A percentile compares a stretch with the other conserved stretches of the same genome.
Evolutionary conservation across 2,797 vertebrate genomes (phyloP).

Genomic region (Lepilemur ruficaudatus): DNA sequence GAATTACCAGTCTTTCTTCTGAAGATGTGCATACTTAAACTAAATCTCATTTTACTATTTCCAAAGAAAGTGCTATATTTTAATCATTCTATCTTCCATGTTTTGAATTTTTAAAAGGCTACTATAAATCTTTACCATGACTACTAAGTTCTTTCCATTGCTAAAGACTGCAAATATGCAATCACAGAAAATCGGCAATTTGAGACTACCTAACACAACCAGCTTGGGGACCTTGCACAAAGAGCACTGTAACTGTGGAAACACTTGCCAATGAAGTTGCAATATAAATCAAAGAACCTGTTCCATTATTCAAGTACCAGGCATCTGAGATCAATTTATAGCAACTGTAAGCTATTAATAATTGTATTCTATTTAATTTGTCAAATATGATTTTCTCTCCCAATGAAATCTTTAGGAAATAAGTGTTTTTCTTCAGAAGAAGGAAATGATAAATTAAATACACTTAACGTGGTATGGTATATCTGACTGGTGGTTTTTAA

Average conservation of each 20-base stretch:
- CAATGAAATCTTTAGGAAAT: conserved; percentile 79
- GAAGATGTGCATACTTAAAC: conserved; percentile 45
- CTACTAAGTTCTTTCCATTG: background rate
- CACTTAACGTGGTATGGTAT: conserved; percentile 49
- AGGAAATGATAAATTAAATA: conserved; percentile 65
- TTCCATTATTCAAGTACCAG: conserved; percentile 35
- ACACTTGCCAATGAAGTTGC: conserved; percentile 36
- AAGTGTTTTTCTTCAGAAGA: conserved; percentile 68
- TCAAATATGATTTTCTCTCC: conserved; percentile 70
- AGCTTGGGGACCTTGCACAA: conserved; percentile 45
- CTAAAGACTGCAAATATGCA: conserved; percentile 20
- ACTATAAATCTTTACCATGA: background rate
- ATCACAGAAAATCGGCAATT: background rate
- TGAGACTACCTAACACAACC: conserved; percentile 18
- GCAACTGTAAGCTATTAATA: conserved; percentile 61
- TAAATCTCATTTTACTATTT: conserved; percentile 49
- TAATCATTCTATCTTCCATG: conserved; percentile 45
- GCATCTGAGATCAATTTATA: conserved; percentile 54
- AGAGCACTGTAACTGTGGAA: conserved; percentile 73
- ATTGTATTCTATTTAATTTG: conserved; percentile 75
- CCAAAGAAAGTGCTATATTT: conserved; percentile 26
- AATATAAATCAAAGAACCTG: conserved; percentile 49
- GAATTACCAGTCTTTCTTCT: conserved; percentile 51
- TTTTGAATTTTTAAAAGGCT: conserved; percentile 22
- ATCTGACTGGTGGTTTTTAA: conserved; percentile 34